Evolutionary conservation across 2,888 invertebrate species (phyloP), one percentile per base, ranked within the genome.

Genomic region (Dynastes grantii): DNA sequence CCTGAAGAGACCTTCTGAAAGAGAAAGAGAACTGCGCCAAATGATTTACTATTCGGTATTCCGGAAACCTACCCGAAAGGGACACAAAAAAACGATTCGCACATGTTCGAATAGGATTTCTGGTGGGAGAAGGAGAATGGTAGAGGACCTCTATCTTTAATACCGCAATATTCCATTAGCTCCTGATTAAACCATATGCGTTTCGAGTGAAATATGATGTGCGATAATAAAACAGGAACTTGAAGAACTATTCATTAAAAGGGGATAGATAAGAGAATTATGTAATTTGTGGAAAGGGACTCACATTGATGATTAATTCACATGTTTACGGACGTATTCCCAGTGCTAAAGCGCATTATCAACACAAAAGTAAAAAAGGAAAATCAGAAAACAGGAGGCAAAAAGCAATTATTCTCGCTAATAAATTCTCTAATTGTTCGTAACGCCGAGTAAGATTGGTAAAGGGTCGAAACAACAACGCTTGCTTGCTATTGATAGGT

Each of bases 1-100:
- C 73, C 73, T 73, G 73, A 73, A 53, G 71, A 53, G 29, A 37
- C 58, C 67, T 45, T 45, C 45, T 22, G 49, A 68, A 45, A 11
- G 67, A 68, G 67, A 53, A 53, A 45, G 45, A 45, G 45, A 11
- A 45, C 45, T 8, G 45, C 8, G 1, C 45, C 8, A 45, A 73
- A 73, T 73, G 73, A 73, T 73, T 73, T 73, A 73, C 53, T 73
- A 22, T 73, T 16, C n/a, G n/a, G 6, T n/a, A n/a, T 53, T 4
- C 45, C 58, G 73, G 61, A 73, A 73, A 73, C 61, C 61, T 8
- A 61, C 27, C 29, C 22, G 61, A 61, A 27, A 27, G 6, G n/a
- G 16, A 53, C n/a, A 53, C n/a, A 16, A 16, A 53, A 53, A 53
- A 61, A 61, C 61, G 27, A 27, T n/a, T 29, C 61, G 61, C 61